These are phyloP conservation scores for Eristalis intricaria DNA, from an alignment of 2,888 invertebrate genomes.

Conservation along the genomic window DNA sequence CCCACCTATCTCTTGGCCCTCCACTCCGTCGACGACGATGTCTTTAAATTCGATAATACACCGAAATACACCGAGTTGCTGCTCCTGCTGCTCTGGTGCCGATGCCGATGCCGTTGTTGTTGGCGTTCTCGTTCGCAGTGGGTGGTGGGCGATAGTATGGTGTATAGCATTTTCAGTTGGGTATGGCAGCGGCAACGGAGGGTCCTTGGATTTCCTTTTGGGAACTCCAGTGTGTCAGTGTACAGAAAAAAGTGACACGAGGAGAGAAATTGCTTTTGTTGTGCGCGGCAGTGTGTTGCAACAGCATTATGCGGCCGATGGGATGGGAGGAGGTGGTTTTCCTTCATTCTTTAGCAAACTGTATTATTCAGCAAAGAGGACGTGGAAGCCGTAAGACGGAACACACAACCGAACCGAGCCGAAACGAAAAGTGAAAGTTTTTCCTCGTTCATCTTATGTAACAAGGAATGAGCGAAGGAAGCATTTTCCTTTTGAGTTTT, in stretches of 20 bases:
- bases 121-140: not conserved
- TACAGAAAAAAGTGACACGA: constrained; percentile 66
- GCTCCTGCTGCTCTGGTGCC: constrained; percentile 17
- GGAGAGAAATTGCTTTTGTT: constrained; percentile 71
- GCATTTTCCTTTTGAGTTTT: constrained; percentile 38
- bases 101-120: not conserved
- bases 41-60: constrained; percentile 70
- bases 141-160: not conserved
- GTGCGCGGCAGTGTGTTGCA: constrained; percentile 70
- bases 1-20: constrained; percentile 2
- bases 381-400: constrained; percentile 44
- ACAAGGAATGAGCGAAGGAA: constrained; percentile 61
- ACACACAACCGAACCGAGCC: constrained; percentile 12
- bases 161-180: constrained; percentile 33
- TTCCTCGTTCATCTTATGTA: constrained; percentile 67
- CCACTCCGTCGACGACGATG: constrained; percentile 22
- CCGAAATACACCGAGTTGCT: constrained; percentile 53
- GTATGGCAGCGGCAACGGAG: not conserved
- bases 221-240: constrained; percentile 53
- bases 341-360: constrained; percentile 38
- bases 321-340: not conserved
- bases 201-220: constrained; percentile 38
- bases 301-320: constrained; percentile 52
- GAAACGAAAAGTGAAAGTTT: constrained; percentile 62
- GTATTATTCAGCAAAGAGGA: constrained; percentile 57